Base-by-base conservation (phyloP, 2,888 invertebrate genomes). In the Parascotia fuliginaria region DNA sequence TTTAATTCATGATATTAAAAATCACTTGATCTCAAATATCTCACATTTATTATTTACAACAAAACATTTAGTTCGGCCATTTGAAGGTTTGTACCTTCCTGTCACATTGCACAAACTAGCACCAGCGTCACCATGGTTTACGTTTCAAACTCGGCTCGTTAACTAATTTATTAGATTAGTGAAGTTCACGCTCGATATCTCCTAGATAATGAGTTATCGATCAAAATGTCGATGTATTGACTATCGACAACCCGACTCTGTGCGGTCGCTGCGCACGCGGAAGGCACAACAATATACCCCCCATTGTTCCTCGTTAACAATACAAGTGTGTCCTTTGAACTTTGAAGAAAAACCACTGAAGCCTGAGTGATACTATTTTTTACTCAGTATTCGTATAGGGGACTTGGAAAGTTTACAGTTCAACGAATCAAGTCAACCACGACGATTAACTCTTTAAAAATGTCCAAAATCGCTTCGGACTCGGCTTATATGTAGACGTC, bases 261-360 rank as follows among this genome's bases (percentile, higher is more conserved):
- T 13, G 15, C 32, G 32, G 15, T 2, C 14, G 14, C 13, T 3
- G 13, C 3, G 11, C 31, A 1, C n/a, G 3, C 15, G 9, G 16
- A 7, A 15, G 22, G 15, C 16, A n/a, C 9, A 33, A 39, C 42
- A 31, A 47, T 27, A 19, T 37, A 28, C 22, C 6, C 16, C 41
- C 40, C 45, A 50, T 57, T 54, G 58, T 55, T 46, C 34, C 16
- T 27, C 32, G 13, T 45, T 36, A 28, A 44, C 55, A 48, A 39
- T 50, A 48, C 47, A 42, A 53, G 55, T 42, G 55, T 48, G 45
- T 54, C 44, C 51, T 65, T 65, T 61, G 47, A 54, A 54, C 44
- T 45, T 51, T 37, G 36, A 28, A 27, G 43, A 45, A 56, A 54
- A 47, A 13, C 24, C 19, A 44, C 13, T 14, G 52, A 40, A 45